These are phyloP conservation scores for Cartodere bifasciata DNA, from an alignment of 2,888 invertebrate genomes.

Conservation along the genomic window DNA sequence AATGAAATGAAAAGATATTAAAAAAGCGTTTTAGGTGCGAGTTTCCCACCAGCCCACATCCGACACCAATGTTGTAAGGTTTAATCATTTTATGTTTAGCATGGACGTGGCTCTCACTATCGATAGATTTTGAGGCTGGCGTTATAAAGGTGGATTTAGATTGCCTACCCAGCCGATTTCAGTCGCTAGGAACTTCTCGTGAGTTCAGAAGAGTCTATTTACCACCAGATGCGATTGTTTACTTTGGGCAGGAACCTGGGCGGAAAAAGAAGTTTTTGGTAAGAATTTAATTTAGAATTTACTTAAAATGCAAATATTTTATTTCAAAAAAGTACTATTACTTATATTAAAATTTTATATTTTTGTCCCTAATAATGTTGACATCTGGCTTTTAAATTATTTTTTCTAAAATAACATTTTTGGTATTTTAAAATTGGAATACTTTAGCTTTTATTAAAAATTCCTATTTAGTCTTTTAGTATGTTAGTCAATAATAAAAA, in stretches of 20 bases:
- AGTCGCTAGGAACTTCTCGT: slow-evolving; percentile 24
- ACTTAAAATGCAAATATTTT: neutral
- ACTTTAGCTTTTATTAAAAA: too few relatives aligned
- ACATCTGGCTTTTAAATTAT: too few relatives aligned
- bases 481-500: too few relatives aligned
- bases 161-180: slow-evolving; percentile 33
- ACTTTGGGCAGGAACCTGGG: slow-evolving; percentile 36
- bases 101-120: slow-evolving; percentile 34
- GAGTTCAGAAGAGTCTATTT: slow-evolving; percentile 24
- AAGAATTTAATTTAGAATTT: slow-evolving; percentile 14
- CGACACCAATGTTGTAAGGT: too few relatives aligned
- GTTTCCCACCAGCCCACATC: too few relatives aligned
- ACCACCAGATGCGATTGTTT: slow-evolving; percentile 34
- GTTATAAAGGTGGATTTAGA: slow-evolving; percentile 33
- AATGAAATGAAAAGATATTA: too few relatives aligned
- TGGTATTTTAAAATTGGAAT: too few relatives aligned
- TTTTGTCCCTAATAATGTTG: too few relatives aligned
- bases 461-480: too few relatives aligned
- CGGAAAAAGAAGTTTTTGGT: slow-evolving; percentile 37
- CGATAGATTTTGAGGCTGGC: slow-evolving; percentile 29
- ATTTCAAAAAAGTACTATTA: neutral
- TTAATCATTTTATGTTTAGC: slow-evolving; percentile 25
- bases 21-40: too few relatives aligned
- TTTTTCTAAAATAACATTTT: too few relatives aligned
- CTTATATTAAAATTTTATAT: neutral